Evolutionary conservation across 2,797 vertebrate species (phyloP).

Genomic region (Muscicapa striata): DNA sequence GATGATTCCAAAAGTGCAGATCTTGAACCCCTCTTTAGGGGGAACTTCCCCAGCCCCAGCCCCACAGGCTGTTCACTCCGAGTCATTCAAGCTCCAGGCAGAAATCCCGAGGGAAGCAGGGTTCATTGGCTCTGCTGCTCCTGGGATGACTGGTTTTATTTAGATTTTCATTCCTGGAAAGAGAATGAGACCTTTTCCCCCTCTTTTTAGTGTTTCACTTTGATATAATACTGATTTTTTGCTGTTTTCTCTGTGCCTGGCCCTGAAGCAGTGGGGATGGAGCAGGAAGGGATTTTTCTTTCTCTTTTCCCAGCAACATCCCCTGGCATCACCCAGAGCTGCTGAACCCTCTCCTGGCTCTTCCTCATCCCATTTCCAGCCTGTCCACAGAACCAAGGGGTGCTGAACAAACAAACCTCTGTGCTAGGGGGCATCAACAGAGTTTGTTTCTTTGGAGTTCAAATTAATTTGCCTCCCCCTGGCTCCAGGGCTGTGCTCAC

Average conservation of each 20-base stretch:
- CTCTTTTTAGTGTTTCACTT: neutral
- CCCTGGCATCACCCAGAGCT: neutral
- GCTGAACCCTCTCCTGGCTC: neutral
- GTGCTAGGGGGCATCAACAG: neutral
- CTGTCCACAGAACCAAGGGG: neutral
- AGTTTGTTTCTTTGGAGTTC: neutral
- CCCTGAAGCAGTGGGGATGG: accelerated
- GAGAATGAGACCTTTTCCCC: neutral
- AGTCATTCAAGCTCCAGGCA: accelerated
- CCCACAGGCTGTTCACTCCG: neutral
- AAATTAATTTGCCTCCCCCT: neutral
- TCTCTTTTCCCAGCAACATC: neutral
- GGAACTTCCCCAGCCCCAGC: neutral
- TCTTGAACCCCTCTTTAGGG: neutral
- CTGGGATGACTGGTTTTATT: neutral
- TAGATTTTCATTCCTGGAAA: neutral
- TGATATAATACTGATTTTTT: neutral
- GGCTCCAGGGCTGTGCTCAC: neutral
- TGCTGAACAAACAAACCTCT: neutral
- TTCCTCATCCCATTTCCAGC: neutral
- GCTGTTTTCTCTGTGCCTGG: neutral
- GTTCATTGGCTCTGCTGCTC: neutral
- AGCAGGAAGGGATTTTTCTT: neutral
- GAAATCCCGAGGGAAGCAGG: neutral
- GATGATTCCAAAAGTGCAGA: neutral